These are phyloP conservation scores for Eugnorisma glareosa DNA, from an alignment of 2,888 invertebrate genomes.

Conservation along the genomic window DNA sequence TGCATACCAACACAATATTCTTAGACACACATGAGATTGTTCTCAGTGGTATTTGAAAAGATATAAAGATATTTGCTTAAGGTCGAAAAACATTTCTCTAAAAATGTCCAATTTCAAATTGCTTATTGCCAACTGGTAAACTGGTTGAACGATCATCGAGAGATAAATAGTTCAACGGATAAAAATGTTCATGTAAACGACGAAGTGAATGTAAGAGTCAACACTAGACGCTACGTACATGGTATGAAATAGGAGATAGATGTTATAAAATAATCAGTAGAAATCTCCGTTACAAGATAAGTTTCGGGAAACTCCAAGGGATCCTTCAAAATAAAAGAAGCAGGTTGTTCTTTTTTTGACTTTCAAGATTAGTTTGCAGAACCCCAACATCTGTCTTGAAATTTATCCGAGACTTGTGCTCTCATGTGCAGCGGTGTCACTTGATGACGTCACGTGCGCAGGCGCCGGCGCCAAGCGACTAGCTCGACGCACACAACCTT, in stretches of 20 bases:
- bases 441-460: constrained; percentile 63
- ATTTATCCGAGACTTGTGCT: constrained; percentile 39
- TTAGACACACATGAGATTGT: constrained; percentile 64
- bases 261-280: background rate
- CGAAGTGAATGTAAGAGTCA: background rate
- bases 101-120: background rate
- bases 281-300: background rate
- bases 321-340: background rate
- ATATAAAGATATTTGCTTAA: background rate
- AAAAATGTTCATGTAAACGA: background rate
- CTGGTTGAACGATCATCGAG: too few relatives aligned
- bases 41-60: constrained; percentile 17
- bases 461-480: constrained; percentile 85
- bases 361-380: constrained; percentile 6
- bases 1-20: constrained; percentile 66
- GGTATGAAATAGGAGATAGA: background rate
- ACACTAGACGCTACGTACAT: background rate
- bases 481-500: constrained; percentile 70
- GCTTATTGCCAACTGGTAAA: background rate
- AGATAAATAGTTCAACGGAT: too few relatives aligned
- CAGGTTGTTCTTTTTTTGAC: too few relatives aligned
- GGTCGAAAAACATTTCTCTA: background rate
- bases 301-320: background rate
- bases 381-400: constrained; percentile 36
- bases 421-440: constrained; percentile 59